Conservation (phyloP, 2,888 invertebrate species). For the Drosophila longiperda region DNA sequence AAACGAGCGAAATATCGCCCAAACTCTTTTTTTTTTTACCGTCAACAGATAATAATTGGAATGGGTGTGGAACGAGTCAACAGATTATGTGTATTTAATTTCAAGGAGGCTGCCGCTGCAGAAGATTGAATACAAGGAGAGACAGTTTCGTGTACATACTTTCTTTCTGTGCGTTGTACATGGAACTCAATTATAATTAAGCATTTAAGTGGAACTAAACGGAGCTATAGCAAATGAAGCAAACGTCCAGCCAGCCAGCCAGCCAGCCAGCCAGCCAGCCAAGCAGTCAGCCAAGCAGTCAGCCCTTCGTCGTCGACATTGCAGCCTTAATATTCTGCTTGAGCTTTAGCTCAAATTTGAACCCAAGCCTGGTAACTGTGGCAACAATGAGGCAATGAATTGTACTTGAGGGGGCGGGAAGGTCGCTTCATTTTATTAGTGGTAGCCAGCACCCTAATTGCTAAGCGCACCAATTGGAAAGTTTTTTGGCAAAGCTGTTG, state of each 20-base stretch:
- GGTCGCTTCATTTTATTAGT: constrained; percentile 60
- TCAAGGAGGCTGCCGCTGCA: constrained; percentile 60
- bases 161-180: constrained; percentile 43
- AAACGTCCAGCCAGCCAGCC: constrained; percentile 38
- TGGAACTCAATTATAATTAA: constrained; percentile 82
- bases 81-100: constrained; percentile 80
- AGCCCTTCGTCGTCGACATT: constrained; percentile 20
- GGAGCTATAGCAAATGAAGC: constrained; percentile 75
- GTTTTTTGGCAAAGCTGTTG: constrained; percentile 44
- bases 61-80: constrained; percentile 59
- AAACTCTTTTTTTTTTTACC: constrained; percentile 38
- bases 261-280: constrained; percentile 22
- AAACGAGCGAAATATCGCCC: constrained; percentile 39
- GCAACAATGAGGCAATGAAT: constrained; percentile 18
- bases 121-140: constrained; percentile 17
- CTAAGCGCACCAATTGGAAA: constrained; percentile 55
- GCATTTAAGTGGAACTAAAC: constrained; percentile 79
- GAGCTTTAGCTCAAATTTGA: constrained; percentile 9
- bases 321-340: constrained; percentile 6
- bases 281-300: background rate
- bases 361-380: constrained; percentile 40
- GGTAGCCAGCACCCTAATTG: constrained; percentile 68
- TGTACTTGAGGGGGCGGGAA: constrained; percentile 7
- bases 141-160: constrained; percentile 46
- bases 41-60: background rate